Evolutionary conservation across 2,888 invertebrate species (phyloP).

Genomic region (Callimorpha dominula): DNA sequence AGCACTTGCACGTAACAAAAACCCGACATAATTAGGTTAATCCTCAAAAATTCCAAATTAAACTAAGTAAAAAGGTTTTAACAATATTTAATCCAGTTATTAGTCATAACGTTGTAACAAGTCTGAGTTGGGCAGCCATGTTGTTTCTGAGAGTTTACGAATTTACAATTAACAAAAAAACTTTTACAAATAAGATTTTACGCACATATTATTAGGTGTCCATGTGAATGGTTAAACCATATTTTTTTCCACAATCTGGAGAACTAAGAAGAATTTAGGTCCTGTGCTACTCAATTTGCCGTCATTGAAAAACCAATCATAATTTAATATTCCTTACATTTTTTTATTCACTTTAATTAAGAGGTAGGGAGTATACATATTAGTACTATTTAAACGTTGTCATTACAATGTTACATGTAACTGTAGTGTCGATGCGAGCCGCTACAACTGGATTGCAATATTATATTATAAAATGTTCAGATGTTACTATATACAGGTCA

Average conservation of each 20-base stretch:
- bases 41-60: constrained; percentile 63
- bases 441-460: background rate
- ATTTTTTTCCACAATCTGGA: background rate
- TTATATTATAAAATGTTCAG: too few species aligned
- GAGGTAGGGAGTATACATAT: background rate
- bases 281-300: background rate
- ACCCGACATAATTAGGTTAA: constrained; percentile 62
- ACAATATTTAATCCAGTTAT: constrained; percentile 65
- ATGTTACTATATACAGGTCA: too few species aligned
- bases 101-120: constrained; percentile 62
- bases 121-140: constrained; percentile 49
- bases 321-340: background rate
- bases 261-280: background rate
- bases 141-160: constrained; percentile 55
- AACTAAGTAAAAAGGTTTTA: constrained; percentile 69
- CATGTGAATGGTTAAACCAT: background rate
- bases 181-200: constrained; percentile 3
- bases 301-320: background rate
- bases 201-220: background rate
- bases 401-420: background rate
- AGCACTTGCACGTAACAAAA: constrained; percentile 53
- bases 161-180: constrained; percentile 33
- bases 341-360: background rate
- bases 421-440: background rate
- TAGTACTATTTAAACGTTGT: background rate